phyloP scores from a whole-genome alignment of 2,888 invertebrate genomes.

The Campoletis raptor region DNA sequence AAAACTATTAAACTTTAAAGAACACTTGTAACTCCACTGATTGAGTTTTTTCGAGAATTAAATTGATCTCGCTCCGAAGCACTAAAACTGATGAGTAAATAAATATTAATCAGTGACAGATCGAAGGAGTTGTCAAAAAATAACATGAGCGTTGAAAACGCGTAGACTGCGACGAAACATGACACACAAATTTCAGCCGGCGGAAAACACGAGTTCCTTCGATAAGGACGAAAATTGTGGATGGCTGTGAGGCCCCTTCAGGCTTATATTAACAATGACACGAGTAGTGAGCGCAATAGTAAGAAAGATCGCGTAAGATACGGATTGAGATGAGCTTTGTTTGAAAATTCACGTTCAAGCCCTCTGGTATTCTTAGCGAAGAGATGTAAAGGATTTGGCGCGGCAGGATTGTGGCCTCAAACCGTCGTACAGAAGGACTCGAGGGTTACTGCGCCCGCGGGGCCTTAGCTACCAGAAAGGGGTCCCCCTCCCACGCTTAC shows the following conservation, averaged over 20 bases:
- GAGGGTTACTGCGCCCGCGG: constrained; percentile 85
- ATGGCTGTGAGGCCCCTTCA: not conserved
- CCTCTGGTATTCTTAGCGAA: constrained; percentile 9
- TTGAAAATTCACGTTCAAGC: constrained; percentile 20
- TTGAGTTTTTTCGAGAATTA: constrained; percentile 23
- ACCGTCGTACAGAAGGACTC: constrained; percentile 84
- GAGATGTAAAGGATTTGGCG: constrained; percentile 43
- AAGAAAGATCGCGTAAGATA: constrained; percentile 19
- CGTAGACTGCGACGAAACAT: constrained; percentile 40
- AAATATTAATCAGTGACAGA: not conserved
- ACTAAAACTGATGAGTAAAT: constrained; percentile 38
- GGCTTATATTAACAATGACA: constrained; percentile 29
- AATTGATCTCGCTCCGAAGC: constrained; percentile 6
- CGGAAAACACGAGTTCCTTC: constrained; percentile 27
- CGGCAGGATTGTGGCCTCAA: constrained; percentile 76
- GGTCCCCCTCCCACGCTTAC: constrained; percentile 61
- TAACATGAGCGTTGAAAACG: not conserved
- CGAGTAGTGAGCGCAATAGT: constrained; percentile 28
- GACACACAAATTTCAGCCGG: constrained; percentile 35
- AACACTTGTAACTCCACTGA: constrained; percentile 49
- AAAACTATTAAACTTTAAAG: constrained; percentile 3
- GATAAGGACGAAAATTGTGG: not conserved
- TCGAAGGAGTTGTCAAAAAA: not conserved
- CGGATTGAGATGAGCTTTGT: constrained; percentile 4
- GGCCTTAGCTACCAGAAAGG: constrained; percentile 84